These are phyloP conservation scores for Gymnoscopelus microlampas DNA, from an alignment of 2,797 vertebrate genomes.

Conservation along the genomic window DNA sequence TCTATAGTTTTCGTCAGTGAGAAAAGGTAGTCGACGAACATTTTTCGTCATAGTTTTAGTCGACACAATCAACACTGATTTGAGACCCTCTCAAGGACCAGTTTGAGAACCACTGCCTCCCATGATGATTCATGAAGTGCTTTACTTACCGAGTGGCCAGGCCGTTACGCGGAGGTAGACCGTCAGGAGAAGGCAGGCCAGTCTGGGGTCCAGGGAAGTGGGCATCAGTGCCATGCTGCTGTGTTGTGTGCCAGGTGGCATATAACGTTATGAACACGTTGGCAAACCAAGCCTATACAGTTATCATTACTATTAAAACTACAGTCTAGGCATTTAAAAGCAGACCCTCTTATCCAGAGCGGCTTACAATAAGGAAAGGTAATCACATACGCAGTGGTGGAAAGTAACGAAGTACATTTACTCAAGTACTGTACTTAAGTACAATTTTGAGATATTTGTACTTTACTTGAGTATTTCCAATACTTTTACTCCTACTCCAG, in stretches of 20 bases:
- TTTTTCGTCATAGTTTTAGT: too few species aligned
- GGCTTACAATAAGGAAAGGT: too few species aligned
- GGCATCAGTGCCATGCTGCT: conserved; percentile 15
- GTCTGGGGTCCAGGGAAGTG: conserved; percentile 30
- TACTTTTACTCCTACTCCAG: too few species aligned
- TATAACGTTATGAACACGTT: conserved; percentile 31
- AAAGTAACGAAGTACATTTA: too few species aligned
- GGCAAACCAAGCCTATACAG: conserved; percentile 27
- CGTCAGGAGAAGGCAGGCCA: conserved; percentile 52
- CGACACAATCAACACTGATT: conserved; percentile 4
- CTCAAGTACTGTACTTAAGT: too few species aligned
- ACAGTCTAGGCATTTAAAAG: background rate
- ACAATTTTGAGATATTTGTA: too few species aligned
- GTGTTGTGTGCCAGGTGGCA: conserved; percentile 30
- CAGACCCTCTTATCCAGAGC: conserved; percentile 2
- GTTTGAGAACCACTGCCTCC: background rate
- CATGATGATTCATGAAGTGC: background rate
- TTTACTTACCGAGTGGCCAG: conserved; percentile 64
- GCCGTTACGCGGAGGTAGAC: conserved; percentile 45
- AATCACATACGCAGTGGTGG: too few species aligned
- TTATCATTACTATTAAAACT: conserved; percentile 14
- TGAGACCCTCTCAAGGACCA: background rate
- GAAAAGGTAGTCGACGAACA: too few species aligned
- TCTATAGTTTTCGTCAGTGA: too few species aligned
- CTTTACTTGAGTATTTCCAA: too few species aligned